Conservation (phyloP, 2,888 invertebrate species). For the Napeogenes inachia region DNA sequence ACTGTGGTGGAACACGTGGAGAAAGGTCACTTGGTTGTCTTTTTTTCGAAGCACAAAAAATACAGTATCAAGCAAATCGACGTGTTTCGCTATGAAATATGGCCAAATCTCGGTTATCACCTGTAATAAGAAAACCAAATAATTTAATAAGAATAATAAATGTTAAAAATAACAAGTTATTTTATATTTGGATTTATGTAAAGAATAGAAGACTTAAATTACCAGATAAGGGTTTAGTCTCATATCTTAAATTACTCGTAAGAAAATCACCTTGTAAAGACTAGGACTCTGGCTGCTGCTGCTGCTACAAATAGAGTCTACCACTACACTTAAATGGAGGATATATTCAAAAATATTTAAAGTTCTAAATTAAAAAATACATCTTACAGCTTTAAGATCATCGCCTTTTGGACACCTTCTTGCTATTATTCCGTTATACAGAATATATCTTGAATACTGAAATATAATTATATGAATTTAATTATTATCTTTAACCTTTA, state of each 20-base stretch:
- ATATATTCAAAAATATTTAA: no score
- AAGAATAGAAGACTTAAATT: no score
- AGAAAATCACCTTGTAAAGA: no score
- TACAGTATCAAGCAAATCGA: constrained; percentile 87
- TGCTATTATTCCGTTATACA: constrained; percentile 52
- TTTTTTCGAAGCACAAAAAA: constrained; percentile 92
- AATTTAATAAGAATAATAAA: not conserved
- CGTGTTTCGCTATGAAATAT: constrained; percentile 87
- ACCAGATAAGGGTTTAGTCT: no score
- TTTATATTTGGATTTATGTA: no score
- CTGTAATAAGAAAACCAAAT: constrained; percentile 39
- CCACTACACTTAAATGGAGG: no score
- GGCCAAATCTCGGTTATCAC: constrained; percentile 74
- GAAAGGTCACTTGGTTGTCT: constrained; percentile 87
- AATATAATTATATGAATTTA: constrained; percentile 33
- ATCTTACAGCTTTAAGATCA: constrained; percentile 49
- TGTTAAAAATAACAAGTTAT: no score
- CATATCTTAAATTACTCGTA: no score
- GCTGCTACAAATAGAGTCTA: no score
- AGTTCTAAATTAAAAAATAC: not conserved
- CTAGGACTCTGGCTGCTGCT: no score
- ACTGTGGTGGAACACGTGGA: constrained; percentile 93
- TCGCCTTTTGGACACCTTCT: constrained; percentile 57
- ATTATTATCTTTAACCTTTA: not conserved
- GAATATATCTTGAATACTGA: constrained; percentile 65